Evolutionary conservation across 2,113 vertebrate species (phyloP), one percentile per base, ranked within the genome.

Genomic region (Gambusia holbrooki): DNA sequence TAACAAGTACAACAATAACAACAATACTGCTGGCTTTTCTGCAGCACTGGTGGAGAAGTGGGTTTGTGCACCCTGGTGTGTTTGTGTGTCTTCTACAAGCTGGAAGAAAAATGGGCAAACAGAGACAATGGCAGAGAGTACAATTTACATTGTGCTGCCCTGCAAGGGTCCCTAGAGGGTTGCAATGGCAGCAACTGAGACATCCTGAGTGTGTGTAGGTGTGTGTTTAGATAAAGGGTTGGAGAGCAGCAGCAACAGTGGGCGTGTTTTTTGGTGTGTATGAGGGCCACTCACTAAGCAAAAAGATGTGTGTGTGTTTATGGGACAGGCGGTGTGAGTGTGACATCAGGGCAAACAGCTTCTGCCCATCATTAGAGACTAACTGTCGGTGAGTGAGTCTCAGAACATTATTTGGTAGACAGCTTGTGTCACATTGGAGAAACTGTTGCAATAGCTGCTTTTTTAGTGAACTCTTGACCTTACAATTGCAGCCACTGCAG

Each of bases 91-190:
- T 87, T 76, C 66, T 29, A 73, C 37, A 51, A 69, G 84, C 71
- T 76, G 66, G 76, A 89, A 91, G 91, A 94, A 93, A 92, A 93
- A 92, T 92, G 90, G 82, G 88, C 85, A 89, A 85, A 87, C 81
- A 71, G 78, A 94, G 89, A 94, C 91, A 93, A 93, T 92, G 89
- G 88, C 77, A 78, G 58, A 45, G 73, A 92, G 90, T 90, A 82
- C 84, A 93, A 92, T 92, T 90, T 93, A 90, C 90, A 92, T 91
- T 91, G 90, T 87, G 62, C 85, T 76, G 75, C 84, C 76, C 77
- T 73, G 69, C 77, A 74, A 51, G 70, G 60, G 75, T 90, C 87
- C 87, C 85, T 28, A 28, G 83, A 79, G 85, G 79, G 70, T 62
- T 69, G 69, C 72, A 70, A 66, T 73, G 69, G 76, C 77, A 85